These are phyloP conservation scores for Troglohyphantes excavatus DNA, from an alignment of 2,888 invertebrate genomes.

Conservation along the genomic window DNA sequence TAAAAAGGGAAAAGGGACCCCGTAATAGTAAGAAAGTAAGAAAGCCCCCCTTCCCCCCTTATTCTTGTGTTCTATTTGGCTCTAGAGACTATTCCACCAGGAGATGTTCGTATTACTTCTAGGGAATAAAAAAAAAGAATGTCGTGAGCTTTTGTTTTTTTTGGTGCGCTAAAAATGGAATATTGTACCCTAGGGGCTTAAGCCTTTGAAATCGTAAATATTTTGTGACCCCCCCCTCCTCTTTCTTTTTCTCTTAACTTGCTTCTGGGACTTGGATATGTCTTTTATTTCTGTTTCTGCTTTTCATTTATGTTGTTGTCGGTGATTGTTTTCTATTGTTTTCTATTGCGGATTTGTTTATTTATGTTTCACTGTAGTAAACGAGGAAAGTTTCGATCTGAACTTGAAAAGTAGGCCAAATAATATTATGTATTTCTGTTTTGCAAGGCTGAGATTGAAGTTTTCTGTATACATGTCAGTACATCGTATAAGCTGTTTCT, in stretches of 20 bases:
- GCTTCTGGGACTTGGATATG: not conserved
- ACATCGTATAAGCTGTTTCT: too few species aligned
- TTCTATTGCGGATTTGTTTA: too few species aligned
- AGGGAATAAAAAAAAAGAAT: conserved; percentile 9
- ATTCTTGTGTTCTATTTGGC: conserved; percentile 30
- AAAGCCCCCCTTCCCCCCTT: not conserved
- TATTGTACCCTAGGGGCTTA: conserved; percentile 49
- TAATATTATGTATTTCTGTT: too few species aligned
- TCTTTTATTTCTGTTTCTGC: not conserved
- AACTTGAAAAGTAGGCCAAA: too few species aligned
- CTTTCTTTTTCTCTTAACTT: conserved; percentile 13
- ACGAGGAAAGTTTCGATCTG: too few species aligned
- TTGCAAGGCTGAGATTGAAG: too few species aligned
- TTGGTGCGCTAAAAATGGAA: conserved; percentile 42
- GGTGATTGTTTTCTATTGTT: conserved; percentile 29
- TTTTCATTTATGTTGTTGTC: conserved; percentile 26
- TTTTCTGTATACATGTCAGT: too few species aligned
- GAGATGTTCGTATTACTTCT: conserved; percentile 46
- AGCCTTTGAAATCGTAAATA: conserved; percentile 57
- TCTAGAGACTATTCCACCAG: conserved; percentile 28
- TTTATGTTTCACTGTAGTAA: too few species aligned
- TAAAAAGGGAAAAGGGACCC: conserved; percentile 57
- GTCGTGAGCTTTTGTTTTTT: conserved; percentile 40
- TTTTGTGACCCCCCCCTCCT: conserved; percentile 35
- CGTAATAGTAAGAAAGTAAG: too few species aligned